Conservation (phyloP, 1,140 invertebrate species). For the Papilio glaucus region DNA sequence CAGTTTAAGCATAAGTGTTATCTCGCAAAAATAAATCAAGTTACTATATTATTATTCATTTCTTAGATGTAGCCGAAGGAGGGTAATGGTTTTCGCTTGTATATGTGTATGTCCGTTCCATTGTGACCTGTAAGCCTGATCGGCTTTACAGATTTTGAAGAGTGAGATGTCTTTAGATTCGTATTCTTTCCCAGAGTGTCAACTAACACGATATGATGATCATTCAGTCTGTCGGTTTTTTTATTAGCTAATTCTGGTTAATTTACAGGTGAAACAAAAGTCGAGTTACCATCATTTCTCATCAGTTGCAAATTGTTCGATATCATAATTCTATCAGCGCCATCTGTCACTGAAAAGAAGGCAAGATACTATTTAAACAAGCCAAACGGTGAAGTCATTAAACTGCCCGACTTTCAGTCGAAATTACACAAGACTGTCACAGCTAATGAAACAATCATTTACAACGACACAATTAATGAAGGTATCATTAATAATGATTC, state of each 20-base stretch:
- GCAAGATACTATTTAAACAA: slow-evolving; percentile 56
- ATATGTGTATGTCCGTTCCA: too few relatives aligned
- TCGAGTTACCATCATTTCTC: slow-evolving; percentile 51
- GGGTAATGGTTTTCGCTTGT: too few relatives aligned
- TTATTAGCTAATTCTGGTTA: slow-evolving; percentile 20
- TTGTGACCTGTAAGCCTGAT: too few relatives aligned
- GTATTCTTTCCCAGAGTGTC: too few relatives aligned
- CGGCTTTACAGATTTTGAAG: too few relatives aligned
- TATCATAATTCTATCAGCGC: slow-evolving; percentile 58
- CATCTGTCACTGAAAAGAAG: slow-evolving; percentile 48
- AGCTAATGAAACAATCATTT: slow-evolving; percentile 39
- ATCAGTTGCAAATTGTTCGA: slow-evolving; percentile 53
- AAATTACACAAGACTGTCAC: slow-evolving; percentile 19
- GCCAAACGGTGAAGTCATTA: slow-evolving; percentile 55
- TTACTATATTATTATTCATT: too few relatives aligned
- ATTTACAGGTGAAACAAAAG: slow-evolving; percentile 59
- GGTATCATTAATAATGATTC: slow-evolving; percentile 39
- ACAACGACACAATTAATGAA: slow-evolving; percentile 37
- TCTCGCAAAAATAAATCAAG: too few relatives aligned
- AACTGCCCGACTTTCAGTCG: slow-evolving; percentile 44
- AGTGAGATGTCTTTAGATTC: too few relatives aligned
- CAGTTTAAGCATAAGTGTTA: too few relatives aligned
- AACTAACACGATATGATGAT: too few relatives aligned
- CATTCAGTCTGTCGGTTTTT: too few relatives aligned
- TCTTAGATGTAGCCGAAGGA: too few relatives aligned